Evolutionary conservation across 64 coral and sea anemone species (phyloP).

Genomic region (Trachythela sp.): DNA sequence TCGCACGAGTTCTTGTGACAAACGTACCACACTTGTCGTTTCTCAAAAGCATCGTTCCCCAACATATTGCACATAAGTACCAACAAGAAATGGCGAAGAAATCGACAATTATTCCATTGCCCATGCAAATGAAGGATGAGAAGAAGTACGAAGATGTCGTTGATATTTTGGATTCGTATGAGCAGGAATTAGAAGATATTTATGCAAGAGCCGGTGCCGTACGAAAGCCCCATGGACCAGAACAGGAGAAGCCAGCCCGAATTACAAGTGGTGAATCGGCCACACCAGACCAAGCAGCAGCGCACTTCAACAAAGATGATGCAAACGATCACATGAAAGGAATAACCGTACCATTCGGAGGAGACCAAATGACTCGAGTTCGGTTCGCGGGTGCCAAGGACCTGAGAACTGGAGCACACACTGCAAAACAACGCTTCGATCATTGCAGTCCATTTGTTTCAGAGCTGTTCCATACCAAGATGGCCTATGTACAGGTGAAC

Average conservation of each 20-base stretch:
- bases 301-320: background rate
- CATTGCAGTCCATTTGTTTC: conserved; percentile 62
- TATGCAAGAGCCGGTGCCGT: conserved; percentile 50
- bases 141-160: conserved; percentile 58
- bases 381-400: conserved; percentile 65
- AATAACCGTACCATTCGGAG: conserved; percentile 37
- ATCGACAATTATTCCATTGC: conserved; percentile 48
- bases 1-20: background rate
- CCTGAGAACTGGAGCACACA: conserved; percentile 50
- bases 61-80: conserved; percentile 45
- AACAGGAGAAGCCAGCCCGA: no score
- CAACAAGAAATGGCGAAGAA: conserved; percentile 41
- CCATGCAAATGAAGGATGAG: conserved; percentile 55
- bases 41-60: conserved; percentile 43
- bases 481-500: conserved; percentile 28
- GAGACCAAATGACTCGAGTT: conserved; percentile 50
- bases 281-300: no score
- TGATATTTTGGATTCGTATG: conserved; percentile 44
- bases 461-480: conserved; percentile 59
- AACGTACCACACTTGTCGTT: conserved; percentile 21
- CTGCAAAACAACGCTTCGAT: conserved; percentile 61
- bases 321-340: conserved; percentile 34
- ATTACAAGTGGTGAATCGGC: no score
- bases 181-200: conserved; percentile 51
- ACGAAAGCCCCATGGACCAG: background rate